Base-by-base conservation (phyloP, 2,113 vertebrate genomes). In the Corapipo altera region DNA sequence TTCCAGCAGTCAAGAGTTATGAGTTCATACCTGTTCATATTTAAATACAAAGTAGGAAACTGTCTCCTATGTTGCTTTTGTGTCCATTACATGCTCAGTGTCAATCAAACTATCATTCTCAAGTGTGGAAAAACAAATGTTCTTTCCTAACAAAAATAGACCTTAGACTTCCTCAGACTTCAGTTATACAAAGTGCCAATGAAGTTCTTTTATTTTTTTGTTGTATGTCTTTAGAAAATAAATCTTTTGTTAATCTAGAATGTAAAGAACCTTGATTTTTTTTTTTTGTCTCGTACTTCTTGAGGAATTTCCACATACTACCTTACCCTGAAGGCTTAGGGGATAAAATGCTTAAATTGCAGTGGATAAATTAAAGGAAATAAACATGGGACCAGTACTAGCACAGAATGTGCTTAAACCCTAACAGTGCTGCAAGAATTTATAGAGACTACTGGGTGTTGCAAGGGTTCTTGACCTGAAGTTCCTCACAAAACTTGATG, bases 301-400 rank as follows among this genome's bases (percentile, higher is more conserved):
- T 80, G 55, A 91, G 62, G 33, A 88, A 81, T 86, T 48, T 71
- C 27, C 28, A 69, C 32, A 44, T 72, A 44, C 9, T 30, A 74
- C 30, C 32, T 62, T 58, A 49, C 43, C 21, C n/a, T 67, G 39
- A 87, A 93, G 35, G 18, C 35, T 85, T 74, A 71, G 20, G 35
- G 27, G 23, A 35, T 65, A 82, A 91, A 15, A 49, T 76, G 49
- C 41, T 93, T 94, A 76, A 82, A 72, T 75, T 57, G 48, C 16
- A 91, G 41, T 54, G 35, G 44, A 66, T 89, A 92, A 91, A 78
- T 73, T 74, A 55, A 87, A 94, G 35, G 74, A 88, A 75, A 93
- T 91, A 80, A 88, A 64, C 2, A 1, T 58, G 46, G 20, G 43
- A 58, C 11, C n/a, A 73, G 27, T 62, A 57, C 14, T 82, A 91